These are phyloP conservation scores for Macropus fuliginosus DNA, from an alignment of 2,797 vertebrate genomes.

Conservation along the genomic window DNA sequence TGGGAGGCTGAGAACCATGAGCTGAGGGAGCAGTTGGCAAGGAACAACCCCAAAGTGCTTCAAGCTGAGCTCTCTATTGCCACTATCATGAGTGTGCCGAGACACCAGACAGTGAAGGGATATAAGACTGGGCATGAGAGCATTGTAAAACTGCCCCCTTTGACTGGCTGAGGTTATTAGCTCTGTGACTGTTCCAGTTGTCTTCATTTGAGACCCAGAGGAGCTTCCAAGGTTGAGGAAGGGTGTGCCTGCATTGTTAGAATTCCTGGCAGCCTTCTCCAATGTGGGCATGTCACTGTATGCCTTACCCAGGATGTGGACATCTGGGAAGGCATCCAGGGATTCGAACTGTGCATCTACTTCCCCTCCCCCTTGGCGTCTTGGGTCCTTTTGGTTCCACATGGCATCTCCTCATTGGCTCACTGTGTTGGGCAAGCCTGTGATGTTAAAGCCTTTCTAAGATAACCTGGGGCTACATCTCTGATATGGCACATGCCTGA, in stretches of 20 bases:
- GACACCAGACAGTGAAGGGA: neutral
- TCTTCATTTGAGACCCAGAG: neutral
- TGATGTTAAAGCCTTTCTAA: neutral
- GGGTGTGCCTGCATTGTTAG: neutral
- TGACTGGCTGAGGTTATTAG: neutral
- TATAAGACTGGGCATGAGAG: neutral
- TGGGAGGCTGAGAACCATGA: neutral
- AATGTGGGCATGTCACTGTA: neutral
- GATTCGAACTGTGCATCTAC: neutral
- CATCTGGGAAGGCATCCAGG: neutral
- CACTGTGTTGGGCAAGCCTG: neutral
- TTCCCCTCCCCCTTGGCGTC: neutral
- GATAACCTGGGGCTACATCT: neutral
- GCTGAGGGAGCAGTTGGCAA: neutral
- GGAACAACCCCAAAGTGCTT: neutral
- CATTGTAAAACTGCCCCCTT: neutral
- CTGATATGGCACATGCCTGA: neutral
- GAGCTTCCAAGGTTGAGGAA: neutral
- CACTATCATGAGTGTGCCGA: neutral
- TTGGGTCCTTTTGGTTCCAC: neutral
- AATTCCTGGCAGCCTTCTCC: neutral
- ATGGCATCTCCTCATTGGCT: neutral
- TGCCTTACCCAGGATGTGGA: constrained; percentile 6
- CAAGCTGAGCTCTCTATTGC: neutral
- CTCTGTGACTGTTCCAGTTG: neutral